These are phyloP conservation scores for Aphelinus certus DNA, from an alignment of 1,140 invertebrate genomes.

Conservation along the genomic window DNA sequence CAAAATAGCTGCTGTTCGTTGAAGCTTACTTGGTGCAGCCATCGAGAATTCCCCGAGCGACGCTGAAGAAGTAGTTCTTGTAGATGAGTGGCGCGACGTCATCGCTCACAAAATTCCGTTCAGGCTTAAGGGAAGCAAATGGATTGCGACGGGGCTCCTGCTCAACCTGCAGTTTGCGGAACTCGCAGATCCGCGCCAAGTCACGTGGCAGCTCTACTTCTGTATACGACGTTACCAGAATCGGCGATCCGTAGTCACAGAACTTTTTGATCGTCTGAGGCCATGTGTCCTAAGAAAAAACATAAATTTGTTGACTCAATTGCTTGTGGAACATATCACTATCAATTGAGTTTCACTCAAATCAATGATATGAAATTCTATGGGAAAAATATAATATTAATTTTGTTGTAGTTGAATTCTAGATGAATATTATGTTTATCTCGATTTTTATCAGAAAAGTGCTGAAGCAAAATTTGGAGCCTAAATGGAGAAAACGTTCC, in stretches of 20 bases:
- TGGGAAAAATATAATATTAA: no score
- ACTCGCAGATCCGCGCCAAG: conserved; percentile 64
- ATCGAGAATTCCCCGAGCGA: conserved; percentile 32
- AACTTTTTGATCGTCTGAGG: conserved; percentile 68
- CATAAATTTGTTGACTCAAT: no score
- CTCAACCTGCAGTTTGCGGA: conserved; percentile 64
- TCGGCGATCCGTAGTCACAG: conserved; percentile 66
- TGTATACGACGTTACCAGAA: conserved; percentile 75
- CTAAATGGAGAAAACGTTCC: no score
- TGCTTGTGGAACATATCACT: no score
- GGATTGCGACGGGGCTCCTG: conserved; percentile 69
- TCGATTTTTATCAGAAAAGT: no score
- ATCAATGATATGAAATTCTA: no score
- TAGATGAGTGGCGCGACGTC: conserved; percentile 75
- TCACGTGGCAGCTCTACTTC: conserved; percentile 72
- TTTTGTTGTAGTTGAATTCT: no score
- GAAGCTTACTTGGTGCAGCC: no score
- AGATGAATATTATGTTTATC: no score
- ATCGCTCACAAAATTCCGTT: conserved; percentile 79
- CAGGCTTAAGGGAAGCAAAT: conserved; percentile 74
- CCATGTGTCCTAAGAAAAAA: conserved; percentile 69
- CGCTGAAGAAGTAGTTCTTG: conserved; percentile 73
- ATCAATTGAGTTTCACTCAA: no score
- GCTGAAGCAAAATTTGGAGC: no score
- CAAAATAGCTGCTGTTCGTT: no score